Percentiles rank a stretch among this genome's conserved stretches.
Evolutionary conservation across 2,113 vertebrate genomes (phyloP).

Genomic region (Anguilla rostrata): DNA sequence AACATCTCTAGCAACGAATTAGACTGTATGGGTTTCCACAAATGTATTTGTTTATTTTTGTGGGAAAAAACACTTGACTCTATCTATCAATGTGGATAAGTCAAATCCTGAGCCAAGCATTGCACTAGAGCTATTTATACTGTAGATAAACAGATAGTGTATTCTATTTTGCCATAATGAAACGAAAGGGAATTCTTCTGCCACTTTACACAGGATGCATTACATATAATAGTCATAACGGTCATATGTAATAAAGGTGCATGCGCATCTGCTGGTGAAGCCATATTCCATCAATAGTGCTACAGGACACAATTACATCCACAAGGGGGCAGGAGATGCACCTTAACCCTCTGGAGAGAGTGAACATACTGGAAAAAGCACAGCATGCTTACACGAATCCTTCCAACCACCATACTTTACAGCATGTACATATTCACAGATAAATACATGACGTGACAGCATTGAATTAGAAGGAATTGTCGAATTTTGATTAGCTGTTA

Average conservation of each 20-base stretch:
- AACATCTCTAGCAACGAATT: slow-evolving; percentile 60
- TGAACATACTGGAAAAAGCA: background rate
- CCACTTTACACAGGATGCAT: no score
- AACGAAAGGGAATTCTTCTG: no score
- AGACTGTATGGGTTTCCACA: slow-evolving; percentile 19
- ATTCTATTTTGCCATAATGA: background rate
- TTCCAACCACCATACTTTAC: background rate
- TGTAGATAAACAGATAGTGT: background rate
- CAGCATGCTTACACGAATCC: background rate
- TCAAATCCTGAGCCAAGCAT: background rate
- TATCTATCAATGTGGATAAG: background rate
- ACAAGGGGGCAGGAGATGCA: slow-evolving; percentile 5
- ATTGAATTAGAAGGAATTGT: background rate
- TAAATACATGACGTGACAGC: background rate
- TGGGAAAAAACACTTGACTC: background rate
- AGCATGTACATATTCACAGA: background rate
- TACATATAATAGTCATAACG: no score
- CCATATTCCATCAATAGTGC: background rate
- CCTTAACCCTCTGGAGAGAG: background rate
- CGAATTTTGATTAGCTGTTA: background rate
- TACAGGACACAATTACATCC: background rate
- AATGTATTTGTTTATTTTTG: background rate
- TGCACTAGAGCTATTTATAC: background rate
- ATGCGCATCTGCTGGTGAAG: background rate
- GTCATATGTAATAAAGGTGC: no score